phyloP scores from a whole-genome alignment of 2,797 vertebrate species.

The Gallinago stenura region DNA sequence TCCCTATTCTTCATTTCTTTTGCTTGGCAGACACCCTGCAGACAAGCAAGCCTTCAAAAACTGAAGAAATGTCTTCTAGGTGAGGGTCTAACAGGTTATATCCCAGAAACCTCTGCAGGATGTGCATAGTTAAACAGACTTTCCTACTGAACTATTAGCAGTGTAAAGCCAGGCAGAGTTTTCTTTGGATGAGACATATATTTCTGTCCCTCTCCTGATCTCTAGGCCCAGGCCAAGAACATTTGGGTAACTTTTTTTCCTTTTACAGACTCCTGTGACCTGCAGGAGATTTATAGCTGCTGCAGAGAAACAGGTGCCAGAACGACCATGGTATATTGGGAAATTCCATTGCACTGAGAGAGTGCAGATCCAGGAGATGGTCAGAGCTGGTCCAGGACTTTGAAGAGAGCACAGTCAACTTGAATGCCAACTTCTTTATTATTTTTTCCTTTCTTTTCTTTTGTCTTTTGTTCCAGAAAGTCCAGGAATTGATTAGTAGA shows the following conservation, averaged over 20 bases:
- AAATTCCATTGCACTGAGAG: conserved; percentile 49
- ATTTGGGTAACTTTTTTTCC: not conserved
- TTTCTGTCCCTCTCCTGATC: conserved; percentile 41
- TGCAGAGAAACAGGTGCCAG: conserved; percentile 44
- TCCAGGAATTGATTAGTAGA: not conserved
- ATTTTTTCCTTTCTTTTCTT: not conserved
- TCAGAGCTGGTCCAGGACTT: conserved; percentile 16
- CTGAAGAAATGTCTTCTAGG: conserved; percentile 51
- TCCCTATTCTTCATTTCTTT: conserved; percentile 69
- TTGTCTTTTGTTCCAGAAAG: not conserved
- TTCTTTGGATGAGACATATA: conserved; percentile 49
- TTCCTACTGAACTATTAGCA: conserved; percentile 51
- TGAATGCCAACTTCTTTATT: not conserved
- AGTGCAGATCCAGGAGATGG: conserved; percentile 2
- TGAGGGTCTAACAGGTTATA: conserved; percentile 62
- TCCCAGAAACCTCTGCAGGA: conserved; percentile 55
- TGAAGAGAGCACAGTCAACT: conserved; percentile 1
- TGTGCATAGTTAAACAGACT: not conserved
- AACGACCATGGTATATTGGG: conserved; percentile 8
- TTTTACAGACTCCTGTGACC: conserved; percentile 11
- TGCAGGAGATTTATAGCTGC: conserved; percentile 46
- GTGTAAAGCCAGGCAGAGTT: conserved; percentile 42
- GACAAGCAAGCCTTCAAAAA: conserved; percentile 51
- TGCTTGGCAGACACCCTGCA: conserved; percentile 62
- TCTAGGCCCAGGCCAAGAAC: not conserved